Conservation (phyloP, 37 sponge, comb jelly and placozoan genomes). For the Aphrocallistes beatrix region DNA sequence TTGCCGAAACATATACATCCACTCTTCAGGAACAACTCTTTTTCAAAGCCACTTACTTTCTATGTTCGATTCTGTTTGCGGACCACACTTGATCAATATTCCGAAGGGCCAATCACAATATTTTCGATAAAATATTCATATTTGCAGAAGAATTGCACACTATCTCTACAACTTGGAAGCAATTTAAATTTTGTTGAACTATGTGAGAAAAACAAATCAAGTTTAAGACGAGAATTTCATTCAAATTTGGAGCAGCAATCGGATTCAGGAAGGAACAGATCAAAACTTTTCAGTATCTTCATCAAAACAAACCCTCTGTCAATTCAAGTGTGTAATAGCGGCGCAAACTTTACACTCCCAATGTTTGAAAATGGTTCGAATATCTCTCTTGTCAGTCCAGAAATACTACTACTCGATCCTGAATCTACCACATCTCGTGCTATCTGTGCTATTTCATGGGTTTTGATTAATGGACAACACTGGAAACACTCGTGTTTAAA, state of each 20-base stretch:
- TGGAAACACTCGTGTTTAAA: not conserved
- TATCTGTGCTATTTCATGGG: conserved; percentile 1
- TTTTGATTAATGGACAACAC: not conserved
- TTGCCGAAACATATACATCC: not conserved
- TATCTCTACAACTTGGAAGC: not conserved
- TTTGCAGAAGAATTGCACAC: not conserved
- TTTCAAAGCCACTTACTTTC: not conserved
- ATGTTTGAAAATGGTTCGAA: not conserved
- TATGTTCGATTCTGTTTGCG: not conserved
- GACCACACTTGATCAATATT: not conserved
- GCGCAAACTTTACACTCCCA: not conserved
- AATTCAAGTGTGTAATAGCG: not conserved
- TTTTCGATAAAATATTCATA: not conserved
- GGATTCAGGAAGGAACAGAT: no score
- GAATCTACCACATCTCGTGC: not conserved
- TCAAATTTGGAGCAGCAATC: no score
- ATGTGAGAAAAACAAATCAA: not conserved
- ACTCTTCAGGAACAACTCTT: not conserved
- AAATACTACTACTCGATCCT: not conserved
- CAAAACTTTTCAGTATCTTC: not conserved
- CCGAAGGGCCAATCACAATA: not conserved
- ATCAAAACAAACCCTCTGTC: conserved; percentile 11
- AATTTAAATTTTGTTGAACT: not conserved
- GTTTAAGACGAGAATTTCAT: not conserved
- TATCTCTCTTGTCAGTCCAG: not conserved